Base-by-base conservation (phyloP, 2,113 vertebrate species). In the Labrus mixtus region DNA sequence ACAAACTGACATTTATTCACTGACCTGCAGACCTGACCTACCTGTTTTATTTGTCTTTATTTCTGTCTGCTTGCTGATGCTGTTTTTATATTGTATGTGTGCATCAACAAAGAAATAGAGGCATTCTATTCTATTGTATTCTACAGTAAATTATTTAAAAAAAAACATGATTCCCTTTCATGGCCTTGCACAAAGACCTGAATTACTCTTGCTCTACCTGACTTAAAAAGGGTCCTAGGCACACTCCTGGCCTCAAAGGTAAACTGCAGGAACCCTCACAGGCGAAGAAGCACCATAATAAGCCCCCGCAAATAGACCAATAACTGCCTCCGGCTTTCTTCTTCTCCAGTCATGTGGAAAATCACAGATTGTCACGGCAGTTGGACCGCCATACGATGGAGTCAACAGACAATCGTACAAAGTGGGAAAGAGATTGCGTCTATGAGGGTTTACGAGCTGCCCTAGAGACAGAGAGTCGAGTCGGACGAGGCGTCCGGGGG, bases 361-460 rank as follows among this genome's bases (percentile, higher is more conserved):
- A 89, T 72, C 50, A 65, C 55, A 73, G 57, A 73, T 10, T 0
- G 22, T 25, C 39, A 55, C 73, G 46, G 23, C 22, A 11, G 46
- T 45, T 48, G 39, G 33, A n/a, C 43, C 57, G 36, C 17, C 61
- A 20, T 10, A 25, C 1, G 22, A 15, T 3, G 0, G 53, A 78
- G 81, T 84, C 81, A 79, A 89, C 66, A 68, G 60, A 81, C 86
- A 90, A 89, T 90, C 70, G 76, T n/a, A 65, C 53, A 76, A 85
- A 61, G 72, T 41, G 46, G 56, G n/a, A 56, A 19, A 68, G 68
- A 75, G 77, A 90, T 85, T 79, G 72, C 36, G 51, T 80, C 1
- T 22, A 62, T 10, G 0, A 58, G 58, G 59, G 46, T 41, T 84
- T 76, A 82, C 12, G 54, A 80, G 64, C 53, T 37, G 78, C 80